Base-by-base conservation (phyloP, 2,113 vertebrate genomes). In the Picathartes gymnocephalus region DNA sequence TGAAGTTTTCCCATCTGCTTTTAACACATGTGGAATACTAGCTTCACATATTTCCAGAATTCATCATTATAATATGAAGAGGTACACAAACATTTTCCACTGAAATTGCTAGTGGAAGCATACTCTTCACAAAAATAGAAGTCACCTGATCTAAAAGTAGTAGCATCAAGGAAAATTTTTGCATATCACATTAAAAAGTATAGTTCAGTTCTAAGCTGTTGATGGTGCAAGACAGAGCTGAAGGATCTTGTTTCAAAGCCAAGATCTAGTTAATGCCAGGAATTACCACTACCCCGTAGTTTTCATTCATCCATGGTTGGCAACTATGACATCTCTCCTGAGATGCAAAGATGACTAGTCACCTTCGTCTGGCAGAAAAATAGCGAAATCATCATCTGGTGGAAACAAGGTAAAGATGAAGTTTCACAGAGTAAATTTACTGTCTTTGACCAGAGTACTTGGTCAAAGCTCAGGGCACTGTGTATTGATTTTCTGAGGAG, bases 381-480 rank as follows among this genome's bases (percentile, higher is more conserved):
- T 48, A 45, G 54, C 56, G 56, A 80, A 86, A 90, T 83, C 1
- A 2, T 73, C 79, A 44, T 77, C 58, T 54, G 25, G 22, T 48
- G 31, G 37, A 89, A 78, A 42, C 30, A 44, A 72, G 51, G 35
- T 44, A 65, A 88, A 88, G 71, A 86, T 14, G 23, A 83, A 90
- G 47, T 73, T 97, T 93, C 64, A 66, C 68, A 48, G 80, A 51
- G 76, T 48, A 88, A 86, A 93, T 95, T 93, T 88, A 68, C 64
- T 81, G 77, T 70, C 57, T 96, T 77, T 92, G 94, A 81, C 92
- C 88, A n/a, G 62, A 90, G 54, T 42, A 77, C 57, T 71, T 44
- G 80, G 92, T 96, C 80, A 96, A 88, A 95, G 80, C 76, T 84
- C 68, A 86, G 92, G 88, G 86, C 91, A 74, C 42, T 18, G 44